phyloP scores from a whole-genome alignment of 2,888 invertebrate genomes.

The Torymus tubicola region DNA sequence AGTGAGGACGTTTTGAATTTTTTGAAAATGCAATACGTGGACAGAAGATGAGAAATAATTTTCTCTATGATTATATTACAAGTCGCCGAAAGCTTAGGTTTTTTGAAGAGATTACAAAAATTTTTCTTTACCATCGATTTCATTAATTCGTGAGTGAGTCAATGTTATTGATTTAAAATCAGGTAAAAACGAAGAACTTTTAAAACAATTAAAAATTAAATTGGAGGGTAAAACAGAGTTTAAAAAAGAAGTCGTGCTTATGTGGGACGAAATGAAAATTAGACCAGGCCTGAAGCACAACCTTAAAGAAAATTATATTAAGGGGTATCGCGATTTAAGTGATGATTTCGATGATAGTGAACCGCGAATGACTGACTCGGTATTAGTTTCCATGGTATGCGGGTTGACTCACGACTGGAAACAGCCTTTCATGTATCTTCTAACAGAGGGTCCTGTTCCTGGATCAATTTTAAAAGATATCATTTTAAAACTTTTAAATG shows the following conservation, averaged over 20 bases:
- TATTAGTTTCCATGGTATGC: slow-evolving; percentile 62
- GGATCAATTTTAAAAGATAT: too few species aligned
- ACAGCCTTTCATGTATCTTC: slow-evolving; percentile 60
- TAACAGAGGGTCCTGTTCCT: neutral
- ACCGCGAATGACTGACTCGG: slow-evolving; percentile 57
- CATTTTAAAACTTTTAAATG: neutral
- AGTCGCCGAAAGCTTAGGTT: slow-evolving; percentile 56
- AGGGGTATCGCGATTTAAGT: slow-evolving; percentile 62
- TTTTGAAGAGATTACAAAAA: slow-evolving; percentile 60
- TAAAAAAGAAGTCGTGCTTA: too few species aligned
- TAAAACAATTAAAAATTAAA: slow-evolving; percentile 59
- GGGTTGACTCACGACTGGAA: slow-evolving; percentile 61
- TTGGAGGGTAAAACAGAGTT: slow-evolving; percentile 5
- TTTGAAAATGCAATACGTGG: too few species aligned
- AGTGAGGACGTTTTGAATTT: too few species aligned
- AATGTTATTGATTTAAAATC: slow-evolving; percentile 57
- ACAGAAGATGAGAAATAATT: too few species aligned
- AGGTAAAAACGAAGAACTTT: slow-evolving; percentile 60
- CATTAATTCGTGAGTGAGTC: slow-evolving; percentile 58
- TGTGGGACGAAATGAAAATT: too few species aligned
- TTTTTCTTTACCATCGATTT: slow-evolving; percentile 59
- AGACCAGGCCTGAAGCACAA: slow-evolving; percentile 57
- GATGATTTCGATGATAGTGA: slow-evolving; percentile 50
- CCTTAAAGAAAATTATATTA: slow-evolving; percentile 50
- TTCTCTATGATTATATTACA: too few species aligned